Percentiles rank a stretch among this genome's conserved stretches.
Evolutionary conservation across 2,113 vertebrate species (phyloP).

Genomic region (Coturnix japonica): DNA sequence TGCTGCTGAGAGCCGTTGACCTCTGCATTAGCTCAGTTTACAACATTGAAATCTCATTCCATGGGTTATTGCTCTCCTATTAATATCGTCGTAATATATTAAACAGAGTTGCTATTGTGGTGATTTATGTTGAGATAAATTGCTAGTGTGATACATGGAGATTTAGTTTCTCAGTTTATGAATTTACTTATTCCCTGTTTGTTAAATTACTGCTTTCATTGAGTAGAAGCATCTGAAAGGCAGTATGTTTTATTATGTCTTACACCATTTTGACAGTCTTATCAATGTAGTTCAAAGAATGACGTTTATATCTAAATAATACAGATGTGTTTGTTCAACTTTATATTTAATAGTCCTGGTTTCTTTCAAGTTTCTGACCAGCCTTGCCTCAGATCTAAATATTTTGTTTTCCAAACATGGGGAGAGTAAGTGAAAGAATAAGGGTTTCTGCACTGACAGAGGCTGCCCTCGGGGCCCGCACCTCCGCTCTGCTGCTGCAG

Average conservation of each 20-base stretch:
- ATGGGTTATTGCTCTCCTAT: neutral
- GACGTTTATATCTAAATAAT: constrained; percentile 21
- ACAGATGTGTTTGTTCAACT: constrained; percentile 35
- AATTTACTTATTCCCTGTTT: constrained; percentile 1
- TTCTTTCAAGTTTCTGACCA: neutral
- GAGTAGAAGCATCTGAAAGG: neutral
- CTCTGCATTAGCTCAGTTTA: neutral
- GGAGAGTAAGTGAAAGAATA: neutral
- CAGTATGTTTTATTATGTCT: neutral
- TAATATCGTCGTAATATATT: neutral
- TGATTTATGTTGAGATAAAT: constrained; percentile 18
- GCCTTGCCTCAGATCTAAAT: neutral
- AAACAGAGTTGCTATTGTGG: neutral
- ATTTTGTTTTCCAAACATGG: neutral
- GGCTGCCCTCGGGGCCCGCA: neutral
- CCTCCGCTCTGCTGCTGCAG: no score
- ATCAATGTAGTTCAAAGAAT: neutral
- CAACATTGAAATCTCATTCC: neutral
- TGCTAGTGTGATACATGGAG: neutral
- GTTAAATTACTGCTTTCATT: neutral
- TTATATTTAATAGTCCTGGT: neutral
- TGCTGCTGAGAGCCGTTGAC: neutral
- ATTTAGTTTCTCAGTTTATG: neutral
- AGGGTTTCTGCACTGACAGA: neutral
- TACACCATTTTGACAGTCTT: neutral